These are phyloP conservation scores for Epinotia nisella DNA, from an alignment of 2,888 invertebrate genomes.

Conservation along the genomic window DNA sequence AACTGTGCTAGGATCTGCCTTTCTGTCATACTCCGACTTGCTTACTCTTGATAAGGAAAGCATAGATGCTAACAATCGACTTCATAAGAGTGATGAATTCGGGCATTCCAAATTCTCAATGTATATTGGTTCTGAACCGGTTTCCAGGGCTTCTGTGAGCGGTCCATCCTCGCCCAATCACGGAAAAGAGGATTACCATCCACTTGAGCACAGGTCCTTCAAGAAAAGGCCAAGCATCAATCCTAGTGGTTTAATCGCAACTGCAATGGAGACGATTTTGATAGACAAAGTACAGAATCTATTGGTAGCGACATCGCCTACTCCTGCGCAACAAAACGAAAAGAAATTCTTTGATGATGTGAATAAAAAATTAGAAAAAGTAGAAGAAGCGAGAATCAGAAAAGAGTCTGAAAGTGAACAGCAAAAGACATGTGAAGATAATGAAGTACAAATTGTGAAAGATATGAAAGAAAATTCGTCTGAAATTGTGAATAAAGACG, in stretches of 20 bases:
- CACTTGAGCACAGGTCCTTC: slow-evolving; percentile 56
- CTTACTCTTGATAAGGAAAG: slow-evolving; percentile 70
- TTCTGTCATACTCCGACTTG: slow-evolving; percentile 78
- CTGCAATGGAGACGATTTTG: slow-evolving; percentile 84
- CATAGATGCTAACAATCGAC: slow-evolving; percentile 58
- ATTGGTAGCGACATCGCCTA: slow-evolving; percentile 73
- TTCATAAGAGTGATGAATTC: slow-evolving; percentile 72
- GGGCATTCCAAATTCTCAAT: slow-evolving; percentile 68
- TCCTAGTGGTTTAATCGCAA: slow-evolving; percentile 75
- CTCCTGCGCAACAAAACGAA: slow-evolving; percentile 57
- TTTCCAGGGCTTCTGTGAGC: slow-evolving; percentile 72
- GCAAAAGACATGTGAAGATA: neutral
- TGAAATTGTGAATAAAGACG: neutral
- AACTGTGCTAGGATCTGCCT: slow-evolving; percentile 83
- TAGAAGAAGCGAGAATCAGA: slow-evolving; percentile 4
- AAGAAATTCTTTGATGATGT: slow-evolving; percentile 75
- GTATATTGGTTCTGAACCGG: slow-evolving; percentile 81
- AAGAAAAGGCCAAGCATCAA: slow-evolving; percentile 64
- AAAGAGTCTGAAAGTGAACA: slow-evolving; percentile 19
- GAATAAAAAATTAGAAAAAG: slow-evolving; percentile 68
- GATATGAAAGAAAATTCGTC: neutral
- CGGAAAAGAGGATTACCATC: slow-evolving; percentile 58
- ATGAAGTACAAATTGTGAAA: neutral
- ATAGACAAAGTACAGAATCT: slow-evolving; percentile 81
- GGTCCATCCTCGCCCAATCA: slow-evolving; percentile 60